Conservation (phyloP, 2,113 vertebrate genomes). For the Leucoraja erinaceus region DNA sequence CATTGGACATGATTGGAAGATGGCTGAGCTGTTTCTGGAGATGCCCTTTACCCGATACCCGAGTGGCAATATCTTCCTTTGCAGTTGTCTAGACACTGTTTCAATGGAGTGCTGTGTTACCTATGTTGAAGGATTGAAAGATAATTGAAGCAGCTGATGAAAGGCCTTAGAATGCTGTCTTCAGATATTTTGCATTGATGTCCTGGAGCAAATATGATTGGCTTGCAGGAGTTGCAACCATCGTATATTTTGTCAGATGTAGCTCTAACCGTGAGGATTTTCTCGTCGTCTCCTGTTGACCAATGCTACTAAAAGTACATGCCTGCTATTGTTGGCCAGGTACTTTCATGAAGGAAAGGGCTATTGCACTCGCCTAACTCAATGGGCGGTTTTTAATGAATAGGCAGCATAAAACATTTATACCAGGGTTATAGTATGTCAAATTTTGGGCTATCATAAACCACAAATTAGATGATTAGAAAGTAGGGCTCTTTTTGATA, state of each 20-base stretch:
- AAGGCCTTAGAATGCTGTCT: neutral
- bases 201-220: neutral
- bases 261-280: neutral
- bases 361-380: neutral
- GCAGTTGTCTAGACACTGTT: no score
- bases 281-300: neutral
- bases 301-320: neutral
- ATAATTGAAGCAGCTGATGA: neutral
- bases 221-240: neutral
- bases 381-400: no score
- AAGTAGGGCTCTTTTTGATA: no score
- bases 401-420: no score
- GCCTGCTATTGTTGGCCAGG: neutral
- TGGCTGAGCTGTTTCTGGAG: no score
- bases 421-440: neutral
- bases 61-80: no score
- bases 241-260: neutral
- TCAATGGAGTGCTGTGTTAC: neutral
- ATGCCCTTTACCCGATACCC: no score
- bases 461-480: no score
- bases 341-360: neutral
- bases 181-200: neutral
- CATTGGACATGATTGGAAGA: no score
- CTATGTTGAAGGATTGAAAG: neutral
- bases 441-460: no score